Evolutionary conservation across 2,888 invertebrate species (phyloP), one percentile per base, ranked within the genome.

Genomic region (Cancer borealis): DNA sequence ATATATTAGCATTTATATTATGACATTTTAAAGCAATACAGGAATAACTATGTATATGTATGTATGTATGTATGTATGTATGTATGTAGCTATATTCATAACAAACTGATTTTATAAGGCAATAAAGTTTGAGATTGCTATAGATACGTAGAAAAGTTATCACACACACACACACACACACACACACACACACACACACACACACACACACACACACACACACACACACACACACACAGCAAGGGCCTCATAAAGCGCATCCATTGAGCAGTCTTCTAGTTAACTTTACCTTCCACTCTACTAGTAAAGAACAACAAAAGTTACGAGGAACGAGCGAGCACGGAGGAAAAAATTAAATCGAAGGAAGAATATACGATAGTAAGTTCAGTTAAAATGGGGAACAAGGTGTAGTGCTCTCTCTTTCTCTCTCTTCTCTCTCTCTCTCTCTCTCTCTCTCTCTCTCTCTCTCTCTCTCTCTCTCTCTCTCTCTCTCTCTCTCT

Each of bases 371-470:
- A 79, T 79, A 79, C 14, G 79, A 79, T 30, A 79, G 79, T 30
- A 30, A 30, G 79, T 30, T 79, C 0, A 2, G 39, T 39, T 39
- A 66, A 79, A 79, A 79, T n/a, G 6, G 14, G 3, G 79, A 79
- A 79, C 30, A 79, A 79, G 30, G 79, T 79, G 26, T 79, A 14
- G 21, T 26, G n/a, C 88, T 49, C 49, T 88, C 47, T 46, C 88
- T 88, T n/a, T 49, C 88, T 49, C 54, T 49, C 30, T 90, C 54
- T 90, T 49, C 49, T 49, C 90, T 90, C 54, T 54, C 30, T 54
- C 54, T 90, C 90, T 17, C 30, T 90, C 54, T 88, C 54, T 90
- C 49, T 49, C 54, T 49, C 30, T 90, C 49, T 90, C 54, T 90
- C 49, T 49, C 17, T 49, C 30, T 90, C 30, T 90, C 30, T 47